These are phyloP conservation scores for Chesias legatella DNA, from an alignment of 2,888 invertebrate species.

Conservation along the genomic window DNA sequence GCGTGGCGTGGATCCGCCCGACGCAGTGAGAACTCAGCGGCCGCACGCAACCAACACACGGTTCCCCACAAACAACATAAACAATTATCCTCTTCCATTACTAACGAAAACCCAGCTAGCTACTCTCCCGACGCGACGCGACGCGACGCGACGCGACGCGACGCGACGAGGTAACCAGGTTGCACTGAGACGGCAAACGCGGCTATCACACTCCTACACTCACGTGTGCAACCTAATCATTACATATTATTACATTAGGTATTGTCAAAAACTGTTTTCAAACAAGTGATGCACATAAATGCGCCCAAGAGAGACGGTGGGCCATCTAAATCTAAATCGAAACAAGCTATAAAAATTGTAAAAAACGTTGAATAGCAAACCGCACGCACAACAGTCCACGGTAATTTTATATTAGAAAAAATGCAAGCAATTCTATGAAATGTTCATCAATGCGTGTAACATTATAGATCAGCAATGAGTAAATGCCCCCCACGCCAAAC, in stretches of 20 bases:
- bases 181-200: constrained; percentile 31
- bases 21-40: constrained; percentile 18
- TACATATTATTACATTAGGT: constrained; percentile 29
- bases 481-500: constrained; percentile 44
- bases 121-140: too few species aligned
- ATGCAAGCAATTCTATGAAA: constrained; percentile 70
- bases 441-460: constrained; percentile 26
- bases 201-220: constrained; percentile 32
- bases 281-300: constrained; percentile 47
- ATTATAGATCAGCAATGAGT: constrained; percentile 39
- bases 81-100: constrained; percentile 24
- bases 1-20: constrained; percentile 41
- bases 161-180: too few species aligned
- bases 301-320: constrained; percentile 41
- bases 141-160: too few species aligned
- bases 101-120: constrained; percentile 29
- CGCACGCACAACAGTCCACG: constrained; percentile 49
- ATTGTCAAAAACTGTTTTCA: constrained; percentile 35
- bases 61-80: constrained; percentile 10
- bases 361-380: constrained; percentile 45
- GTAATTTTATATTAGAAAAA: constrained; percentile 73
- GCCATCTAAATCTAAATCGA: constrained; percentile 33
- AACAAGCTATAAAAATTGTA: constrained; percentile 43
- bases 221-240: constrained; percentile 36
- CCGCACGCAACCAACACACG: constrained; percentile 23